A percentile compares a stretch with the other conserved stretches of the same genome.
These are phyloP conservation scores for Isurus oxyrinchus DNA, from an alignment of 2,113 vertebrate species.

Conservation along the genomic window DNA sequence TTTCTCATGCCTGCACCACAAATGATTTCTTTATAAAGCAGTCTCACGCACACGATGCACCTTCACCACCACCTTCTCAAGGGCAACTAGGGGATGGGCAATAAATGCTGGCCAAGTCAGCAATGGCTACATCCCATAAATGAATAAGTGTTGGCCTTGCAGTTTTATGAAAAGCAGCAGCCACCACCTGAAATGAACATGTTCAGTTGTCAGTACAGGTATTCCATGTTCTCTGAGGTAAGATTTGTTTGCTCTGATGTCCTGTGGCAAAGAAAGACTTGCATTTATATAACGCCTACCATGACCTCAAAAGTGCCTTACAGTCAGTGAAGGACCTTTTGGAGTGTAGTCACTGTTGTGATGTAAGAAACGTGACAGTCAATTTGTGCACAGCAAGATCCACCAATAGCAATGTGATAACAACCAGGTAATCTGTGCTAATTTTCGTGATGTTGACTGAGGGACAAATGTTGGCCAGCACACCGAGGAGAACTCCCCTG, in stretches of 20 bases:
- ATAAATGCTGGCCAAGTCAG: no score
- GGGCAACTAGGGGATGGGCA: no score
- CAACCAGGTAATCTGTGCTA: not conserved
- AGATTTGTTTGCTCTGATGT: not conserved
- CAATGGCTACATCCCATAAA: no score
- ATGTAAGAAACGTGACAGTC: not conserved
- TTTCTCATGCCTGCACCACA: not conserved
- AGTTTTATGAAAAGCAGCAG: no score
- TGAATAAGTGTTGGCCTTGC: no score
- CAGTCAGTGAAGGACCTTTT: not conserved
- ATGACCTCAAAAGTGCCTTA: not conserved
- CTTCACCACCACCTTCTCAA: no score
- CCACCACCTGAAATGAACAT: no score
- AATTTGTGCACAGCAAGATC: not conserved
- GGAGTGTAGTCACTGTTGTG: not conserved
- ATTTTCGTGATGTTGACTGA: not conserved
- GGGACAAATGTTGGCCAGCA: not conserved
- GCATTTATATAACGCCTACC: not conserved
- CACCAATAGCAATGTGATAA: no score
- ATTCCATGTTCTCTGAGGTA: not conserved
- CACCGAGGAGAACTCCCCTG: not conserved
- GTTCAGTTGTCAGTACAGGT: not conserved
- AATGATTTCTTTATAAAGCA: not conserved
- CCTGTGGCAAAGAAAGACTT: not conserved
- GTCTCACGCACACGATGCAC: not conserved